Conservation (phyloP, 2,113 vertebrate species). For the Isurus oxyrinchus region DNA sequence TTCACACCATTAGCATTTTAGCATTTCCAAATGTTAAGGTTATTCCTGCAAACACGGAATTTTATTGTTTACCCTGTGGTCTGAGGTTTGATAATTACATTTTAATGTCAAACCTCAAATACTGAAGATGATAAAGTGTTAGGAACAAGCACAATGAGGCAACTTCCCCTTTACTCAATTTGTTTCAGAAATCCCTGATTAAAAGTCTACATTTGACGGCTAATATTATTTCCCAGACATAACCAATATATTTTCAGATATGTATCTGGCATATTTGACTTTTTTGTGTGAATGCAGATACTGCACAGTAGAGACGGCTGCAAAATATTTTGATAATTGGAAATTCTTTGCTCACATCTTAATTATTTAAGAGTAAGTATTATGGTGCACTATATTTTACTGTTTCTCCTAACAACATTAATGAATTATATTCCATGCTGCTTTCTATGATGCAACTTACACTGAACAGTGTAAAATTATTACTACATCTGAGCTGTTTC, state of each 20-base stretch:
- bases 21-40: too few species aligned
- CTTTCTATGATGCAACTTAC: neutral
- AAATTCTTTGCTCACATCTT: neutral
- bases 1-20: too few species aligned
- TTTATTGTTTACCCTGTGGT: too few species aligned
- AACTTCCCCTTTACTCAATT: too few species aligned
- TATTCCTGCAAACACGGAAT: too few species aligned
- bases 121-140: too few species aligned
- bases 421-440: neutral
- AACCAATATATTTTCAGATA: neutral
- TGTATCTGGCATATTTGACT: neutral
- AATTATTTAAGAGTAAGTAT: neutral
- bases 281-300: neutral
- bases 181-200: too few species aligned
- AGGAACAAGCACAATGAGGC: too few species aligned
- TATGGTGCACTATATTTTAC: neutral
- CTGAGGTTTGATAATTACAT: too few species aligned
- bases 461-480: neutral
- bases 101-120: too few species aligned
- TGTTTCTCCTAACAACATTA: neutral
- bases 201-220: neutral
- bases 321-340: neutral
- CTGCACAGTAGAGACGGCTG: neutral
- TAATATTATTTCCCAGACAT: neutral
- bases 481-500: neutral